Evolutionary conservation across 1,140 invertebrate species (phyloP).

Genomic region (Spodoptera frugiperda): DNA sequence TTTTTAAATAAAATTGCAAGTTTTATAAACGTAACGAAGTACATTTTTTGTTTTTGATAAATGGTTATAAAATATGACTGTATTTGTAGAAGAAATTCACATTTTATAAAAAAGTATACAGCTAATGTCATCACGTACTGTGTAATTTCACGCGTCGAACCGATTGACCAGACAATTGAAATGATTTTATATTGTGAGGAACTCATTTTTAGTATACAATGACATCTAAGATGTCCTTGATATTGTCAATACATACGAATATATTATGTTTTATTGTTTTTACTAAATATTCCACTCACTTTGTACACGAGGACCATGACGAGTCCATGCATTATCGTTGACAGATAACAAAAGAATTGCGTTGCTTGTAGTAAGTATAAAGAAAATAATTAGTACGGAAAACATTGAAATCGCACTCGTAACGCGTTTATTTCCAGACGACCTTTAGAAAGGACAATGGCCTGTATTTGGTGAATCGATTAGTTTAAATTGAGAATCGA

Average conservation of each 20-base stretch:
- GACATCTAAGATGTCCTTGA: no score
- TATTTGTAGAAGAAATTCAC: no score
- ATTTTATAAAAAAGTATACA: no score
- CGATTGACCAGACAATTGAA: no score
- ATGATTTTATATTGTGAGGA: no score
- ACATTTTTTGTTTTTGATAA: no score
- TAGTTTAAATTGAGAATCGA: constrained; percentile 18
- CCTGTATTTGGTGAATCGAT: constrained; percentile 14
- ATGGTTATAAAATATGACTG: no score
- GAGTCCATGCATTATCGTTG: constrained; percentile 18
- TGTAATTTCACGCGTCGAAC: no score
- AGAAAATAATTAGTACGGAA: constrained; percentile 22
- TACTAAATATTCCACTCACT: constrained; percentile 27
- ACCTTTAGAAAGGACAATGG: constrained; percentile 8
- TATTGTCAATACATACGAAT: not conserved
- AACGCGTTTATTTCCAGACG: not conserved
- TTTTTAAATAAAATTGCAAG: not conserved
- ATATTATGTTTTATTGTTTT: not conserved
- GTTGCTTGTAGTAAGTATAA: constrained; percentile 1
- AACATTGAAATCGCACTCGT: not conserved
- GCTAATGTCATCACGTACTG: no score
- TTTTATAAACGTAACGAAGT: not conserved
- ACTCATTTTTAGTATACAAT: no score
- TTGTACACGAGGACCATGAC: constrained; percentile 1
- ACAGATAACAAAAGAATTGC: constrained; percentile 5